These are phyloP conservation scores for Gymnodraco acuticeps DNA, from an alignment of 2,797 vertebrate species.

Conservation along the genomic window DNA sequence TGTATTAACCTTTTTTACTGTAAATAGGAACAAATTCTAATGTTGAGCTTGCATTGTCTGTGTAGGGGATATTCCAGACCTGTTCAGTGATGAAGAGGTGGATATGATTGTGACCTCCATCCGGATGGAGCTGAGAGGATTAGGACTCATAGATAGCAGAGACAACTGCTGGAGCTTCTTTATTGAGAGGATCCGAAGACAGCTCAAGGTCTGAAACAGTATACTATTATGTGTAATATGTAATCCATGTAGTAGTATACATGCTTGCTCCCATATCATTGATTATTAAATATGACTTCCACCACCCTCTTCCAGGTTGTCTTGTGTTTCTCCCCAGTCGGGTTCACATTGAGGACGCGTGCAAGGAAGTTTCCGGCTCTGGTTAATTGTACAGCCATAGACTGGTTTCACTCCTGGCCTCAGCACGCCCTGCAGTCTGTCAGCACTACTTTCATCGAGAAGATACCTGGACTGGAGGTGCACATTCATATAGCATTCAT, in stretches of 20 bases:
- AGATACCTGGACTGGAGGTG: constrained; percentile 82
- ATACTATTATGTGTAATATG: not conserved
- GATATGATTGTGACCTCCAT: constrained; percentile 83
- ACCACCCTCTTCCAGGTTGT: constrained; percentile 73
- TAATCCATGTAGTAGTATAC: not conserved
- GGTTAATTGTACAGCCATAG: constrained; percentile 80
- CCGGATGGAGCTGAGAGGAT: constrained; percentile 83
- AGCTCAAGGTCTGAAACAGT: constrained; percentile 73
- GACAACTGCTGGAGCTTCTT: constrained; percentile 88
- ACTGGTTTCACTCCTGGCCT: constrained; percentile 83
- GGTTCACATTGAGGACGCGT: constrained; percentile 83
- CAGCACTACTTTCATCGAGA: constrained; percentile 84
- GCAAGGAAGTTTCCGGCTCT: constrained; percentile 83
- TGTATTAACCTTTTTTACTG: not conserved
- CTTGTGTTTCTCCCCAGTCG: constrained; percentile 86
- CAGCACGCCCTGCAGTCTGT: constrained; percentile 80
- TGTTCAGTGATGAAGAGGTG: constrained; percentile 85
- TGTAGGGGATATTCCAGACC: constrained; percentile 82
- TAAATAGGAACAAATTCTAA: not conserved
- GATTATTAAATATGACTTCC: not conserved
- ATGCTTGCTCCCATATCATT: not conserved
- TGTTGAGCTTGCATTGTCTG: not conserved
- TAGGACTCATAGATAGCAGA: constrained; percentile 82
- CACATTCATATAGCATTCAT: not conserved
- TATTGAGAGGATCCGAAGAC: constrained; percentile 81